phyloP scores from a whole-genome alignment of 2,113 vertebrate genomes.

The Gracilinanus agilis region DNA sequence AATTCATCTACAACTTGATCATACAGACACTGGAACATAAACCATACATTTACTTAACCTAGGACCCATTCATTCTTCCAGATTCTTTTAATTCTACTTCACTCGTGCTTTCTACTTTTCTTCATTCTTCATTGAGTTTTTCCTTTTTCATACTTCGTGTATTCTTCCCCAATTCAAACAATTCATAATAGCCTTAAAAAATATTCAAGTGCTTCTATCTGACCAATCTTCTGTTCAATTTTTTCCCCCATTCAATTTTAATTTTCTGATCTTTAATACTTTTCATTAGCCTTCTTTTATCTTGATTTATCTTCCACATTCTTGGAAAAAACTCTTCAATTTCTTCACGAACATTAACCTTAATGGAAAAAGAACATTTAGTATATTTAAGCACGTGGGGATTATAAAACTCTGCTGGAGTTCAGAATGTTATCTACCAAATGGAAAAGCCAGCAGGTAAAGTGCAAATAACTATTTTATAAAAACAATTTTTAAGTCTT shows the following conservation, averaged over 20 bases:
- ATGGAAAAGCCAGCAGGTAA: slow-evolving; percentile 90
- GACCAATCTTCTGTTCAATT: slow-evolving; percentile 97
- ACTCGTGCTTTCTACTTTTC: slow-evolving; percentile 98
- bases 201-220: slow-evolving; percentile 97
- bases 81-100: slow-evolving; percentile 99
- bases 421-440: slow-evolving; percentile 89
- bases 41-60: slow-evolving; percentile 99
- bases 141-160: slow-evolving; percentile 95
- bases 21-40: slow-evolving; percentile 97
- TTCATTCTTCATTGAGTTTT: slow-evolving; percentile 98
- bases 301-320: slow-evolving; percentile 99
- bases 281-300: slow-evolving; percentile 99
- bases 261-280: slow-evolving; percentile 98
- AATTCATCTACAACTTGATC: slow-evolving; percentile 92
- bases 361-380: slow-evolving; percentile 99
- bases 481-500: slow-evolving; percentile 84
- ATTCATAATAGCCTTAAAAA: slow-evolving; percentile 97
- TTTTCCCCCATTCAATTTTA: slow-evolving; percentile 97
- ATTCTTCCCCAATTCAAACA: slow-evolving; percentile 97
- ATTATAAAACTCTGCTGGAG: slow-evolving; percentile 91
- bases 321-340: slow-evolving; percentile 99
- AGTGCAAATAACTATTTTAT: slow-evolving; percentile 89
- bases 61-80: slow-evolving; percentile 99
- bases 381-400: slow-evolving; percentile 97
- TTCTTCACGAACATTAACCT: slow-evolving; percentile 99